phyloP scores from a whole-genome alignment of 2,888 invertebrate genomes.

The Synanthedon vespiformis region DNA sequence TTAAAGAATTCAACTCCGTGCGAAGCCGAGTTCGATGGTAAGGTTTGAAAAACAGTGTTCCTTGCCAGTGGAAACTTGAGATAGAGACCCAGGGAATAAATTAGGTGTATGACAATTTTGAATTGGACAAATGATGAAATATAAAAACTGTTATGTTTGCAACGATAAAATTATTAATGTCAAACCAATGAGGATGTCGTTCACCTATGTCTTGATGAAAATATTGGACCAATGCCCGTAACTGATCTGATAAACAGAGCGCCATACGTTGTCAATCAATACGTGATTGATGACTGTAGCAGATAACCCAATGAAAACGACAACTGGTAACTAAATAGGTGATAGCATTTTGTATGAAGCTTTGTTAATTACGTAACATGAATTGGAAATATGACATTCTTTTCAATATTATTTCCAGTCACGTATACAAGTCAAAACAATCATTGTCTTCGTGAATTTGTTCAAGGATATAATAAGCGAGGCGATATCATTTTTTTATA shows the following conservation, averaged over 20 bases:
- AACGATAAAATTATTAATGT: constrained; percentile 42
- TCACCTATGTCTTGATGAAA: constrained; percentile 36
- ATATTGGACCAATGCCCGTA: constrained; percentile 22
- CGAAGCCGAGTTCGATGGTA: too few species aligned
- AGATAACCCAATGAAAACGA: constrained; percentile 13
- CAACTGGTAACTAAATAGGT: constrained; percentile 3
- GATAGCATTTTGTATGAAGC: background rate
- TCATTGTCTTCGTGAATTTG: constrained; percentile 7
- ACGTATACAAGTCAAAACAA: too few species aligned
- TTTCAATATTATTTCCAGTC: too few species aligned
- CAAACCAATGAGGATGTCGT: constrained; percentile 53
- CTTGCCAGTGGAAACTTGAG: too few species aligned
- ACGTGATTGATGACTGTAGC: constrained; percentile 22
- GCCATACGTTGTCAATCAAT: constrained; percentile 12
- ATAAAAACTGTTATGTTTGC: too few species aligned
- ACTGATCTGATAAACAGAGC: constrained; percentile 20
- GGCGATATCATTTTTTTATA: too few species aligned
- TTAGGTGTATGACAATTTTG: too few species aligned
- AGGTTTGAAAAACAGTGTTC: too few species aligned
- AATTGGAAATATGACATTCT: background rate
- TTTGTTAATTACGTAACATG: background rate
- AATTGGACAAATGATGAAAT: too few species aligned
- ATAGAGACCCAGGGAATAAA: too few species aligned
- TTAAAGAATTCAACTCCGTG: too few species aligned
- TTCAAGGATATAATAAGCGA: too few species aligned